Conservation (phyloP, 2,797 vertebrate genomes). For the Coregonus sp. region DNA sequence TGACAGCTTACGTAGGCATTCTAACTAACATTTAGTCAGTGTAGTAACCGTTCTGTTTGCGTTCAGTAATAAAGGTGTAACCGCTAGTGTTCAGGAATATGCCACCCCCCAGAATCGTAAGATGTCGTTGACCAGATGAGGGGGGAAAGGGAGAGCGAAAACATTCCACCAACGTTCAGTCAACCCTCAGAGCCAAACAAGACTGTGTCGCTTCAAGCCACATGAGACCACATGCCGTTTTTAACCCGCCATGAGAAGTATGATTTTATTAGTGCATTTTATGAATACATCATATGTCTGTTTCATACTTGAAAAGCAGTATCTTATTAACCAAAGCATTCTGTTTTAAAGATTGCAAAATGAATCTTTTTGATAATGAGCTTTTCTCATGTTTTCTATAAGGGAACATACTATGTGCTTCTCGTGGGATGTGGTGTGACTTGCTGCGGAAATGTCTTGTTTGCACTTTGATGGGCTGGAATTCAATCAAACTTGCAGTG, state of each 20-base stretch:
- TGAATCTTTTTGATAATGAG: constrained; percentile 67
- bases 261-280: constrained; percentile 68
- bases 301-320: constrained; percentile 74
- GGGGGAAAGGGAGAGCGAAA: constrained; percentile 58
- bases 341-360: constrained; percentile 82
- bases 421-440: constrained; percentile 56
- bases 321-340: constrained; percentile 73
- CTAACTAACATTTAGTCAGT: constrained; percentile 13
- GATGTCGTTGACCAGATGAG: constrained; percentile 61
- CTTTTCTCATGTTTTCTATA: constrained; percentile 73
- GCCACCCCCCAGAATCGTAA: constrained; percentile 64
- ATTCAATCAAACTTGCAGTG: constrained; percentile 19
- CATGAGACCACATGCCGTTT: constrained; percentile 46
- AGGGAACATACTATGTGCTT: constrained; percentile 68
- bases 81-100: constrained; percentile 35
- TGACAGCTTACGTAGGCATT: constrained; percentile 9
- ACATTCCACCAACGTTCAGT: constrained; percentile 33
- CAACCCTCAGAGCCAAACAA: constrained; percentile 29
- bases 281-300: constrained; percentile 60
- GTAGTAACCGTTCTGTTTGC: background rate
- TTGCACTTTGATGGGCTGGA: constrained; percentile 34
- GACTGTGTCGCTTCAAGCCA: constrained; percentile 29
- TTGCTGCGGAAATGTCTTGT: constrained; percentile 44
- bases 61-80: constrained; percentile 11
- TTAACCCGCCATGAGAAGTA: constrained; percentile 54